These are phyloP conservation scores for Eriosoma lanigerum DNA, from an alignment of 1,140 invertebrate genomes.

Conservation along the genomic window DNA sequence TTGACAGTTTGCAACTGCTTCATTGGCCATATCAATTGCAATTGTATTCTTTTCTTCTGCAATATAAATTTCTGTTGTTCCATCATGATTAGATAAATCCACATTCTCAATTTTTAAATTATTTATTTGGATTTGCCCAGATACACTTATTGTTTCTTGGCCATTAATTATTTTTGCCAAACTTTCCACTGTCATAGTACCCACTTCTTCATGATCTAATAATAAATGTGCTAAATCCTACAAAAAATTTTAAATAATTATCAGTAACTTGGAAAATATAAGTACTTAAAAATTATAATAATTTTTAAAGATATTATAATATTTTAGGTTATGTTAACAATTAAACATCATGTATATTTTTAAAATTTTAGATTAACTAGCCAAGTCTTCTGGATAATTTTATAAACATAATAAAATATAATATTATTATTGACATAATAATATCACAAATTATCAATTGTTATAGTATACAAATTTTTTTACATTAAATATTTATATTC, in stretches of 20 bases:
- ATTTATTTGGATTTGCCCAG: slow-evolving; percentile 44
- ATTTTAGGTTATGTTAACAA: too few relatives aligned
- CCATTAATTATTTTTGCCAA: slow-evolving; percentile 48
- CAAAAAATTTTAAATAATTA: too few relatives aligned
- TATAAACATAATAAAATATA: too few relatives aligned
- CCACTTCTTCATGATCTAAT: slow-evolving; percentile 44
- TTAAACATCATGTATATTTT: not conserved
- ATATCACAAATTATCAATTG: too few relatives aligned
- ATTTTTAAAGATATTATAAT: too few relatives aligned
- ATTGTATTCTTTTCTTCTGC: slow-evolving; percentile 23
- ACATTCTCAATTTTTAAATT: slow-evolving; percentile 49
- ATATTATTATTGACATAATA: too few relatives aligned
- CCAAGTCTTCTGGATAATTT: too few relatives aligned
- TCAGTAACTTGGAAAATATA: too few relatives aligned
- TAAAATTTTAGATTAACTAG: not conserved
- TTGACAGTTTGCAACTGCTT: slow-evolving; percentile 40
- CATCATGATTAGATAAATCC: slow-evolving; percentile 39
- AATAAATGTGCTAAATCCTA: slow-evolving; percentile 42
- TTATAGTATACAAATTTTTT: too few relatives aligned
- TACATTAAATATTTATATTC: too few relatives aligned
- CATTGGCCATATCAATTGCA: slow-evolving; percentile 39
- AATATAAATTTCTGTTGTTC: slow-evolving; percentile 44
- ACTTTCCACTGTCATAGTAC: slow-evolving; percentile 40
- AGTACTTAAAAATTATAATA: not conserved
- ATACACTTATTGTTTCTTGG: slow-evolving; percentile 40